Evolutionary conservation across 37 sponge, comb jelly and placozoan genomes (phyloP), one percentile per base, ranked within the genome.

Genomic region (Dysidea cf. avara): DNA sequence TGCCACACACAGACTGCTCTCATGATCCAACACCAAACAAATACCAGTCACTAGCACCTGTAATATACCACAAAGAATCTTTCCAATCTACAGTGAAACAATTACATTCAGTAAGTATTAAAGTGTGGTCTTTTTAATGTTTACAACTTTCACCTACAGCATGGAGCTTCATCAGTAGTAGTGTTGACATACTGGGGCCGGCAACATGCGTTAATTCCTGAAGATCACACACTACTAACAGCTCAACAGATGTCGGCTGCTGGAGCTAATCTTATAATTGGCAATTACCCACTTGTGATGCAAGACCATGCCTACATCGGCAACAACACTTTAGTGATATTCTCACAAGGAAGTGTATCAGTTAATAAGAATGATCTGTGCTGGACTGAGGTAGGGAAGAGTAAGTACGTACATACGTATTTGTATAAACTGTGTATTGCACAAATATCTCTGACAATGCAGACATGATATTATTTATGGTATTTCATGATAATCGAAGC

Each of bases 301-400:
- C 90, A 83, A 14, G 69, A 74, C 25, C 90, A 89, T 68, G 90
- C 81, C 56, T 88, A 88, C 79, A 79, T 88, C 67, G 79, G 76
- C 26, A n/a, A n/a, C n/a, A 72, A 74, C 1, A 88, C 89, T 16
- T 70, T 88, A 6, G 75, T 88, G 14, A 33, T 88, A 2, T 88
- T 88, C 38, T 83, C 89, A 0, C 39, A 55, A 18, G 84, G 90
- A 31, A 60, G 57, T 3, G 47, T 54, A 18, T 69, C 75, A 26
- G 51, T 74, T 20, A 16, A 34, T 11, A 47, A 47, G 1, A 3
- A 51, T 17, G 26, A 53, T 25, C 62, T 73, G 28, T 89, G 90
- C 61, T 89, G 90, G 90, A 47, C 75, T 16, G 62, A 74, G 58
- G 72, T 80, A 33, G 24, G 69, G 3, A 32, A 22, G n/a, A 35